Conservation (phyloP, 2,888 invertebrate genomes). For the Chorisops tibialis region DNA sequence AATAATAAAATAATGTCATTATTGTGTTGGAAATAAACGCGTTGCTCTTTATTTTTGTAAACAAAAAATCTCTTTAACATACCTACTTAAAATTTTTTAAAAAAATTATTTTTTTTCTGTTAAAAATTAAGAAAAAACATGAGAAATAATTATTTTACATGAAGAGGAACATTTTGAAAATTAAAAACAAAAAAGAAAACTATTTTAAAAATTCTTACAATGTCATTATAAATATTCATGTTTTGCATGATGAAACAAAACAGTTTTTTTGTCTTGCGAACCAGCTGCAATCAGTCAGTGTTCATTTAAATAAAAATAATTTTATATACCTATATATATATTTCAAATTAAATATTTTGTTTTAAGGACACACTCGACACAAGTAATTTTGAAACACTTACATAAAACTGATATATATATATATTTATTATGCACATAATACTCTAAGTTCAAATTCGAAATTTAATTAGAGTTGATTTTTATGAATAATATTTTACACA, state of each 20-base stretch:
- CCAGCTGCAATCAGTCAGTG: conserved; percentile 42
- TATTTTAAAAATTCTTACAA: too few relatives aligned
- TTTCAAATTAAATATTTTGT: neutral
- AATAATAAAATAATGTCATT: too few relatives aligned
- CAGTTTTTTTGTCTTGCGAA: conserved; percentile 36
- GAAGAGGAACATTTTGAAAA: neutral
- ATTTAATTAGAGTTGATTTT: too few relatives aligned
- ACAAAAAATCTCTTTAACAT: too few relatives aligned
- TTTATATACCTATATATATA: neutral
- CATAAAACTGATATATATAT: neutral
- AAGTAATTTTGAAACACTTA: neutral
- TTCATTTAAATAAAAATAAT: conserved; percentile 33
- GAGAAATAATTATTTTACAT: too few relatives aligned
- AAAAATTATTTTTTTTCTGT: too few relatives aligned
- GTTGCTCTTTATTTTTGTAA: too few relatives aligned
- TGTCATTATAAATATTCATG: conserved; percentile 22
- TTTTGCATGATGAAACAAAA: conserved; percentile 30
- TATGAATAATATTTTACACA: too few relatives aligned
- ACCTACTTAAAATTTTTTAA: too few relatives aligned
- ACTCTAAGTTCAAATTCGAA: neutral
- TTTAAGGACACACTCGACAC: conserved; percentile 4
- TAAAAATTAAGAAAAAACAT: too few relatives aligned
- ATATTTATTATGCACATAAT: neutral
- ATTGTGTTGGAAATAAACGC: too few relatives aligned
- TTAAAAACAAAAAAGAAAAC: conserved; percentile 6